A percentile compares a stretch with the other conserved stretches of the same genome.
These are phyloP conservation scores for Siniperca undulata DNA, from an alignment of 2,797 vertebrate species.

Conservation along the genomic window DNA sequence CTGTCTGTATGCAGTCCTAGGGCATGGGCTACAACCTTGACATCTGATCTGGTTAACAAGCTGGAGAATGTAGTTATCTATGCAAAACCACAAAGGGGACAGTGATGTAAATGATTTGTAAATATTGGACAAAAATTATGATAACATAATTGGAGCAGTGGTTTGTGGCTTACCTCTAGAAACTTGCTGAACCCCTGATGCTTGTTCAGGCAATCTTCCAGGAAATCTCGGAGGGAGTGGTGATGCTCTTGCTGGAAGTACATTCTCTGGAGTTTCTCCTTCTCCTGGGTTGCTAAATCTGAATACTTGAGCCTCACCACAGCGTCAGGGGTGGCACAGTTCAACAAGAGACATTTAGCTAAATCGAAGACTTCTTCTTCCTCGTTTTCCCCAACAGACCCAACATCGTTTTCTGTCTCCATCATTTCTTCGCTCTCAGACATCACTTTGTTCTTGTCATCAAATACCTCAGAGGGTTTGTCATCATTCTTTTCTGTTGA, in stretches of 20 bases:
- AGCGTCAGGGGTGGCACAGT: conserved; percentile 86
- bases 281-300: conserved; percentile 75
- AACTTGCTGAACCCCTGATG: conserved; percentile 68
- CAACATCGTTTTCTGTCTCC: conserved; percentile 45
- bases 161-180: conserved; percentile 77
- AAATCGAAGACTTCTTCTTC: conserved; percentile 66
- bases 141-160: not conserved
- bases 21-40: conserved; percentile 66
- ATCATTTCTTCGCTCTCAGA: conserved; percentile 39
- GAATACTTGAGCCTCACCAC: conserved; percentile 84
- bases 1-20: conserved; percentile 67
- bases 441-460: conserved; percentile 25
- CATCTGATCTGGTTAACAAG: conserved; percentile 82
- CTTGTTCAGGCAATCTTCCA: conserved; percentile 67
- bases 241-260: conserved; percentile 84
- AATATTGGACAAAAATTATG: not conserved
- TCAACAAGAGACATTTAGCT: conserved; percentile 82
- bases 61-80: conserved; percentile 86
- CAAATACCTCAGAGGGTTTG: conserved; percentile 34
- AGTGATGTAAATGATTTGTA: not conserved
- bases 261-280: conserved; percentile 71
- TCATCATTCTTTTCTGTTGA: conserved; percentile 26
- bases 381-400: conserved; percentile 30
- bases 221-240: conserved; percentile 80
- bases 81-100: conserved; percentile 19